Conservation (phyloP, 2,113 vertebrate species). For the Madoqua kirkii region DNA sequence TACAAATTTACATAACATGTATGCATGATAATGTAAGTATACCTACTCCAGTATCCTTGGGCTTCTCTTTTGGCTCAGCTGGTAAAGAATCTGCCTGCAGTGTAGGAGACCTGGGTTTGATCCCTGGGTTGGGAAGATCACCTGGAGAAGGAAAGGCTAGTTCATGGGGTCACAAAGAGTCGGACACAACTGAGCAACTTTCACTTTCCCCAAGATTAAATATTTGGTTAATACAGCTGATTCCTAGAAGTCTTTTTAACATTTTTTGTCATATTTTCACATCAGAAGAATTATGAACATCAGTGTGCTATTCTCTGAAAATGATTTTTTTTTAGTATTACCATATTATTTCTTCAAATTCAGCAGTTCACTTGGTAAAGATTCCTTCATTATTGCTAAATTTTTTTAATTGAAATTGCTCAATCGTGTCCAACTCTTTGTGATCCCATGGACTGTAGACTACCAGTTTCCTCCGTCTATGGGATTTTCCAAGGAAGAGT, state of each 20-base stretch:
- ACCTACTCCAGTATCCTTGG: background rate
- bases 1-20: background rate
- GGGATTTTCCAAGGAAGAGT: background rate
- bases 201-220: background rate
- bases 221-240: background rate
- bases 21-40: background rate
- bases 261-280: background rate
- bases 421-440: background rate
- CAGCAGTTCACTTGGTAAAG: background rate
- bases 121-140: background rate
- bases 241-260: background rate
- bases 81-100: background rate
- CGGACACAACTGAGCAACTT: background rate
- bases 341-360: background rate
- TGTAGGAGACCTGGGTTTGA: background rate
- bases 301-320: background rate
- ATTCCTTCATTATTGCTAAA: background rate
- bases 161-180: background rate
- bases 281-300: background rate
- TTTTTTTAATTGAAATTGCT: background rate
- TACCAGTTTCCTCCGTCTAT: background rate
- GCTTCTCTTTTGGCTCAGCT: background rate
- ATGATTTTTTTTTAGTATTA: background rate
- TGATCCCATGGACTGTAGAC: background rate
- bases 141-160: background rate